Evolutionary conservation across 2,113 vertebrate genomes (phyloP).

Genomic region (Picathartes gymnocephalus): DNA sequence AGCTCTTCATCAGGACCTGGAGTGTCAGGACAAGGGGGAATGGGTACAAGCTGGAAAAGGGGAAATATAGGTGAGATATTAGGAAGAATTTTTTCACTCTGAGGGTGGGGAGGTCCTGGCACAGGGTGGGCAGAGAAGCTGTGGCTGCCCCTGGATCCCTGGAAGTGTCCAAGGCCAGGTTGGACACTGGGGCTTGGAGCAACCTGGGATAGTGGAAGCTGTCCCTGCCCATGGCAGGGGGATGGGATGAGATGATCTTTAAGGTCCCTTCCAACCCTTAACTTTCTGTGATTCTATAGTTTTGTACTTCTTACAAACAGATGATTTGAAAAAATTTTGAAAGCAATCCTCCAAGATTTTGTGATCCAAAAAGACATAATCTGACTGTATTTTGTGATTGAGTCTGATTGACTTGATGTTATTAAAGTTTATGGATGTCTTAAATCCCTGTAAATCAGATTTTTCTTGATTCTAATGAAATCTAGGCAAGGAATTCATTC

Average conservation of each 20-base stretch:
- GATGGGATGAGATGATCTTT: accelerated
- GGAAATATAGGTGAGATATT: not conserved
- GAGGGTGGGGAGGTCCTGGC: not conserved
- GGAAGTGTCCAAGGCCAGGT: not conserved
- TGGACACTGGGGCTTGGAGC: not conserved
- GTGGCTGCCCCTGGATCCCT: not conserved
- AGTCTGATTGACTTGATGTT: not conserved
- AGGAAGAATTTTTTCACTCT: not conserved
- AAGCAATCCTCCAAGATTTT: not conserved
- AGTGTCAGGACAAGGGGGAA: not conserved
- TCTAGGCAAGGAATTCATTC: not conserved
- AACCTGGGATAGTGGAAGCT: not conserved
- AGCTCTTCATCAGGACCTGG: not conserved
- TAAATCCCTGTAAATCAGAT: not conserved
- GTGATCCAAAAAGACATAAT: not conserved
- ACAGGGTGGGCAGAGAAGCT: not conserved
- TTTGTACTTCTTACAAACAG: not conserved
- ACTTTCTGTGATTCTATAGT: accelerated
- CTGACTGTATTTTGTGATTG: not conserved
- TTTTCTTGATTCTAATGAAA: not conserved
- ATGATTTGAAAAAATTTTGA: not conserved
- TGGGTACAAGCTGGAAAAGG: not conserved
- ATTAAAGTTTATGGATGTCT: not conserved
- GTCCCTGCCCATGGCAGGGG: not conserved
- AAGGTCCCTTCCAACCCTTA: not conserved